Percentiles rank a stretch among this genome's conserved stretches.
Conservation (phyloP, 1,140 invertebrate genomes). For the Anoplolepis gracilipes region DNA sequence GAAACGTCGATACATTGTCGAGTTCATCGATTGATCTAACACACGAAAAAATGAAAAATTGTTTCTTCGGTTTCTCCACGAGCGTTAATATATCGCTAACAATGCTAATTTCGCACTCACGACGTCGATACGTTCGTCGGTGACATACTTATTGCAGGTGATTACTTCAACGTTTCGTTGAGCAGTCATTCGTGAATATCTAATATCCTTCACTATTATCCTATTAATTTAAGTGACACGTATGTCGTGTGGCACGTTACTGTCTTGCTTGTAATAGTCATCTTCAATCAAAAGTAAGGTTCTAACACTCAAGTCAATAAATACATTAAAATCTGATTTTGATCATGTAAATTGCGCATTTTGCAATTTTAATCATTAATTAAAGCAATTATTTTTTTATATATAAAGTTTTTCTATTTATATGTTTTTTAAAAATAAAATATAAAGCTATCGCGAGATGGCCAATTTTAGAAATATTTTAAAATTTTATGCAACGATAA, state of each 20-base stretch:
- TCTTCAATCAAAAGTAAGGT: constrained; percentile 45
- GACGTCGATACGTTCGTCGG: background rate
- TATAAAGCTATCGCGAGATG: background rate
- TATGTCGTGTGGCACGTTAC: background rate
- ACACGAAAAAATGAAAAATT: background rate
- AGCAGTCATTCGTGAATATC: constrained; percentile 43
- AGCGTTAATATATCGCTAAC: constrained; percentile 10
- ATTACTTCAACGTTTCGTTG: constrained; percentile 33
- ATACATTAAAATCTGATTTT: constrained; percentile 38
- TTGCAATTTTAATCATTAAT: background rate
- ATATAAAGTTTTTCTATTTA: background rate
- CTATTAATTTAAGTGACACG: constrained; percentile 54
- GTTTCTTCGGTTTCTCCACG: background rate
- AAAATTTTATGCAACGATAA: background rate
- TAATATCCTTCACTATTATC: constrained; percentile 56
- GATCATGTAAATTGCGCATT: no score
- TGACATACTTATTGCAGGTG: constrained; percentile 42
- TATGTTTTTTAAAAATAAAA: background rate
- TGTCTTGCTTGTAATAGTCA: constrained; percentile 43
- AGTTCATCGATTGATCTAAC: background rate
- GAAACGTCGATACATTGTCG: background rate
- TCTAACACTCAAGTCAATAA: constrained; percentile 38
- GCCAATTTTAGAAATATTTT: background rate
- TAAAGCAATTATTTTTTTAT: background rate
- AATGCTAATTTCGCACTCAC: constrained; percentile 32